A percentile compares a stretch with the other conserved stretches of the same genome.
Evolutionary conservation across 2,113 vertebrate species (phyloP).

Genomic region (Ursus arctos): DNA sequence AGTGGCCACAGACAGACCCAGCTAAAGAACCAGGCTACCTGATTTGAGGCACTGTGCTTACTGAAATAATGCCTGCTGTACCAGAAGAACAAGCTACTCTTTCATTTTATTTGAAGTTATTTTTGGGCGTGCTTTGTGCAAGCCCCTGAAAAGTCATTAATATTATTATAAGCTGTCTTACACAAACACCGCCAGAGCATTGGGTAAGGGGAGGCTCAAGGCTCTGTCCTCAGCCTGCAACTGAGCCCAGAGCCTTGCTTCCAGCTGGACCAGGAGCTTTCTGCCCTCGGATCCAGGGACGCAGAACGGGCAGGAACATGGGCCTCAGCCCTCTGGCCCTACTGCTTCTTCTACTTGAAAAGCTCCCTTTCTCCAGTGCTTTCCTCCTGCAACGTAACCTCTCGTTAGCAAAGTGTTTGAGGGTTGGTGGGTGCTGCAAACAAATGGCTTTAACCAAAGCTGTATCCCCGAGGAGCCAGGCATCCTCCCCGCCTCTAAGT

Average conservation of each 20-base stretch:
- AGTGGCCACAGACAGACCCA: not conserved
- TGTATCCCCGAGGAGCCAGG: not conserved
- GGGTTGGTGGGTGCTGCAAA: not conserved
- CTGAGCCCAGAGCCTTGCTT: not conserved
- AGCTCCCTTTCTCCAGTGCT: not conserved
- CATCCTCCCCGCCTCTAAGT: no score
- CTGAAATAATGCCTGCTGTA: not conserved
- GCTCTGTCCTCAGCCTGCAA: not conserved
- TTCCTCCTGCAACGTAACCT: not conserved
- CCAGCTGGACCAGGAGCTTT: not conserved
- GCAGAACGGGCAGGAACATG: not conserved
- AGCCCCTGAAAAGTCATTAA: not conserved
- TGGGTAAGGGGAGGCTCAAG: no score
- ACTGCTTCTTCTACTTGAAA: not conserved
- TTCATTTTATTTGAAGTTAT: slow-evolving; percentile 14
- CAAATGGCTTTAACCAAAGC: not conserved
- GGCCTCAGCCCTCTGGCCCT: not conserved
- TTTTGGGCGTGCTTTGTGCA: slow-evolving; percentile 5
- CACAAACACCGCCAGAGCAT: not conserved
- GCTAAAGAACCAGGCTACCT: not conserved
- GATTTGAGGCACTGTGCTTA: not conserved
- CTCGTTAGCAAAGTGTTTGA: not conserved
- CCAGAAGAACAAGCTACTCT: not conserved
- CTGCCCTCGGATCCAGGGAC: not conserved
- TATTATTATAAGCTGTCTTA: not conserved